Evolutionary conservation across 2,888 invertebrate genomes (phyloP), one percentile per base, ranked within the genome.

Genomic region (Agelastica alni): DNA sequence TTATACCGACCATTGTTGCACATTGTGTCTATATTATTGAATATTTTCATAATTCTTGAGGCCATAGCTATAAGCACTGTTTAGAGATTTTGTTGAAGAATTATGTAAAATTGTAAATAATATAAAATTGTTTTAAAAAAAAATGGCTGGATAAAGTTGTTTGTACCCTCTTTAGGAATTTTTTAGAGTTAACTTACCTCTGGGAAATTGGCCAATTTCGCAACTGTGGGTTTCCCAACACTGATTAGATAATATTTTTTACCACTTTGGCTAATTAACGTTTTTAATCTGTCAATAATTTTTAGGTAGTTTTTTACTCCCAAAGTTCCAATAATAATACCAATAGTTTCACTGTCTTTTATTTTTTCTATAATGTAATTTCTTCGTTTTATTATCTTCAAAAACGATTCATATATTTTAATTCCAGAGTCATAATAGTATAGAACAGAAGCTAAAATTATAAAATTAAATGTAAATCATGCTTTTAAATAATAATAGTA

Each of bases 161-260:
- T n/a, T n/a, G n/a, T n/a, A n/a, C n/a, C n/a, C n/a, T n/a, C n/a
- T n/a, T n/a, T n/a, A n/a, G n/a, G n/a, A n/a, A n/a, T n/a, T n/a
- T n/a, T n/a, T n/a, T n/a, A n/a, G n/a, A n/a, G n/a, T n/a, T 47
- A 12, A 49, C 46, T 54, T 75, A 88, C 88, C 80, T 93, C 93
- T 49, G 90, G 86, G 75, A 97, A 96, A 78, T 99, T 99, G 0
- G 96, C 95, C 56, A 99, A 78, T 76, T 99, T 99, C 0, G 93
- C 89, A 7, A 92, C 89, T 79, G 94, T 97, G 2, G 96, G 89
- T 74, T 96, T 95, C 3, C 97, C 98, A 47, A 98, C 92, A 16
- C 91, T 92, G 49, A 98, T 86, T 37, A 93, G 87, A 71, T 97
- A 96, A 60, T 88, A 87, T 73, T 93, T 95, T 71, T 95, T 96